A percentile compares a stretch with the other conserved stretches of the same genome.
phyloP scores from a whole-genome alignment of 1,140 invertebrate species.

The Hyphantria cunea region DNA sequence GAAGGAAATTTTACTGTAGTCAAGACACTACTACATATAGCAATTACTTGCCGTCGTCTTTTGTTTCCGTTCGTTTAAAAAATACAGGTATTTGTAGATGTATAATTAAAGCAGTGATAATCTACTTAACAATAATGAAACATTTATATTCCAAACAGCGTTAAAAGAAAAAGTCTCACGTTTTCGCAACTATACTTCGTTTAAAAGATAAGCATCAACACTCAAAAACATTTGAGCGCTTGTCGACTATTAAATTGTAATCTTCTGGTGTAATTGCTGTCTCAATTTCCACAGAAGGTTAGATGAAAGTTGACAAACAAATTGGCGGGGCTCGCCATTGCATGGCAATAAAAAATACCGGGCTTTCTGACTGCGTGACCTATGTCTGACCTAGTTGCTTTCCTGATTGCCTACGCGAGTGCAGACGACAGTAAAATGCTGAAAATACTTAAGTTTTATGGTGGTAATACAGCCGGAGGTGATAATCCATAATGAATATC shows the following conservation, averaged over 20 bases:
- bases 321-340: conserved; percentile 1
- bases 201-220: background rate
- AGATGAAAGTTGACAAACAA: conserved; percentile 29
- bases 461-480: too few relatives aligned
- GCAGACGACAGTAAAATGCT: too few relatives aligned
- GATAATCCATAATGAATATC: too few relatives aligned
- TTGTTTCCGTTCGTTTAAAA: too few relatives aligned
- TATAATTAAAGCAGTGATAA: too few relatives aligned
- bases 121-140: background rate
- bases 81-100: conserved; percentile 3
- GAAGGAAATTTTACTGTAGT: too few relatives aligned
- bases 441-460: too few relatives aligned
- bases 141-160: background rate
- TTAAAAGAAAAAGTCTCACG: background rate
- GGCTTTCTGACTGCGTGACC: conserved; percentile 23
- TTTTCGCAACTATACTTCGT: background rate
- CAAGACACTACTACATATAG: too few relatives aligned
- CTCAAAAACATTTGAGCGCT: conserved; percentile 5
- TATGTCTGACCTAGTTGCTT: conserved; percentile 28
- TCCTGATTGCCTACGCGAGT: conserved; percentile 10
- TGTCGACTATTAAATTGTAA: conserved; percentile 15
- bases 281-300: conserved; percentile 21
- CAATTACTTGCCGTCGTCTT: too few relatives aligned
- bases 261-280: conserved; percentile 23
- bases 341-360: conserved; percentile 27